Conservation (phyloP, 2,113 vertebrate genomes). For the Butorides virescens region DNA sequence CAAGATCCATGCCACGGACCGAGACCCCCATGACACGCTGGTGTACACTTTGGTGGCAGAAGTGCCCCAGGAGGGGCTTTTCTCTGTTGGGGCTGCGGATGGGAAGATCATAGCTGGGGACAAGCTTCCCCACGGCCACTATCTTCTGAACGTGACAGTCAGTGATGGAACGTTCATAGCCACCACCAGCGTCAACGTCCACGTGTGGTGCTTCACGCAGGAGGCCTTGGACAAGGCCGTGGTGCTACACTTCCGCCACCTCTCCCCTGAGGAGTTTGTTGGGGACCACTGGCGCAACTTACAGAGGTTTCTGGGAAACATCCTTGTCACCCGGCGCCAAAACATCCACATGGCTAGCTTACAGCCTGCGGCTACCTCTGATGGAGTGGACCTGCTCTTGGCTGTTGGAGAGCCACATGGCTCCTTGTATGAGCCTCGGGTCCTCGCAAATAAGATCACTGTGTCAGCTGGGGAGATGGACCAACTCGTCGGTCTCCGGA, state of each 20-base stretch:
- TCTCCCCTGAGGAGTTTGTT: constrained; percentile 90
- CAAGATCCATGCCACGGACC: constrained; percentile 90
- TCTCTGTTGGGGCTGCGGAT: constrained; percentile 81
- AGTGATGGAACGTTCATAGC: constrained; percentile 86
- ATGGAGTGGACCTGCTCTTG: constrained; percentile 83
- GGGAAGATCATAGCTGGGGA: constrained; percentile 86
- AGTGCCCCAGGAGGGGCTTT: constrained; percentile 51
- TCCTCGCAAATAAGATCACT: constrained; percentile 73
- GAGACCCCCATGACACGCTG: constrained; percentile 87
- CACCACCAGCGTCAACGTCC: constrained; percentile 76
- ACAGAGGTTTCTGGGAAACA: constrained; percentile 82
- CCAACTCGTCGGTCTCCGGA: constrained; percentile 78
- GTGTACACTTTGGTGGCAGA: constrained; percentile 78
- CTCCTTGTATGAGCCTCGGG: constrained; percentile 56
- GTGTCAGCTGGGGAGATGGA: constrained; percentile 78
- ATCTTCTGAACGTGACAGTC: constrained; percentile 88
- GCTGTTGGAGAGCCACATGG: constrained; percentile 62
- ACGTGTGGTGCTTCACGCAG: constrained; percentile 82
- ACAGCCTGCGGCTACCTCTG: constrained; percentile 76
- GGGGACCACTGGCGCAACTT: constrained; percentile 91
- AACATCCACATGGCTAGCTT: constrained; percentile 90
- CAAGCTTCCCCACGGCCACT: constrained; percentile 82
- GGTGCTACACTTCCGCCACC: constrained; percentile 79
- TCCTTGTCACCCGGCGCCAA: constrained; percentile 76
- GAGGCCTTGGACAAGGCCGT: constrained; percentile 79